Percentiles rank a stretch among this genome's conserved stretches.
Evolutionary conservation across 2,888 invertebrate genomes (phyloP).

Genomic region (Drosophila ochracea): DNA sequence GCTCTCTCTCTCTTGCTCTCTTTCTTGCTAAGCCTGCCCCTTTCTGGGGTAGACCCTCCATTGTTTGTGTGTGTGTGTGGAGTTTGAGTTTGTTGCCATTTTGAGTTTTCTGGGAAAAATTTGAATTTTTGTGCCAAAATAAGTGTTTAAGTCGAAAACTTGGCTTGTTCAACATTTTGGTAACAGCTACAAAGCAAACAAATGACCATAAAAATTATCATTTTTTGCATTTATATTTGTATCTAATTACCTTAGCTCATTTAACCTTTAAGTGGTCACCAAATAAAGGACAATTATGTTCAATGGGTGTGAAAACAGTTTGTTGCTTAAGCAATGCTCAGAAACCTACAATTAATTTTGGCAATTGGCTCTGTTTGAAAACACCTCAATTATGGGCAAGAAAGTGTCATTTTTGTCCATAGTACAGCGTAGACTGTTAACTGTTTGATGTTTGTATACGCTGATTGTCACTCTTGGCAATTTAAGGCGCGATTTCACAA

Average conservation of each 20-base stretch:
- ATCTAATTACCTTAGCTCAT: background rate
- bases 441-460: constrained; percentile 21
- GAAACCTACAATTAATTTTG: background rate
- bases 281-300: background rate
- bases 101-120: constrained; percentile 55
- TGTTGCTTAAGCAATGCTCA: background rate
- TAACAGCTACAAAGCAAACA: background rate
- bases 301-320: background rate
- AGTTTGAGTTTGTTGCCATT: constrained; percentile 37
- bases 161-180: background rate
- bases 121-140: background rate
- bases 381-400: background rate
- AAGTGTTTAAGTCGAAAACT: background rate
- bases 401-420: background rate
- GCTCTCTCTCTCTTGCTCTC: background rate
- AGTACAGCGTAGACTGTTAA: constrained; percentile 13
- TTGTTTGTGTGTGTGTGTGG: constrained; percentile 1
- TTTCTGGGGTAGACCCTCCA: background rate
- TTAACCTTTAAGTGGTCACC: background rate
- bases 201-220: background rate
- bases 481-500: constrained; percentile 47
- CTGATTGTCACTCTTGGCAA: constrained; percentile 60
- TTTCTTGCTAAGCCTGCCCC: background rate
- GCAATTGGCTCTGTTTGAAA: too few relatives aligned
- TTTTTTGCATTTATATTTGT: background rate